Conservation (phyloP, 2,888 invertebrate species). For the Poecilus cupreus region DNA sequence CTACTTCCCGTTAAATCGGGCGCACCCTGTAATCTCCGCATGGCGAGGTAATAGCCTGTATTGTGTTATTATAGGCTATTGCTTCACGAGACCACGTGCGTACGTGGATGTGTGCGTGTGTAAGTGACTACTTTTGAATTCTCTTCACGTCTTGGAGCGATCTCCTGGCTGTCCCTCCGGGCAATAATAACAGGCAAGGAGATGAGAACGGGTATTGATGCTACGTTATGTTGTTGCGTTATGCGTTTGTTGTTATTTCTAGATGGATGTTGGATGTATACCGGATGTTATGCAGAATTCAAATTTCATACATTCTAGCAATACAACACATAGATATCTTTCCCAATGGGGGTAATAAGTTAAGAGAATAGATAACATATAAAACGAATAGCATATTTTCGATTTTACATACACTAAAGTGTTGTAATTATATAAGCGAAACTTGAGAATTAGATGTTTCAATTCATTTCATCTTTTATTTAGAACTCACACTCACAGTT, state of each 20-base stretch:
- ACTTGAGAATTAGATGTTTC: no score
- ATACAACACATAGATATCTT: background rate
- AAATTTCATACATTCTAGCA: background rate
- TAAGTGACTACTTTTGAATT: slow-evolving; percentile 39
- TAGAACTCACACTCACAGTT: no score
- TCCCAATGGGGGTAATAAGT: no score
- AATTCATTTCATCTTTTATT: no score
- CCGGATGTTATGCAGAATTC: background rate
- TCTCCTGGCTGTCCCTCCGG: slow-evolving; percentile 30
- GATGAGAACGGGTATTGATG: slow-evolving; percentile 37
- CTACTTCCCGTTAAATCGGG: slow-evolving; percentile 36
- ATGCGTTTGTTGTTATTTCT: slow-evolving; percentile 28
- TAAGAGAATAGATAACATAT: no score
- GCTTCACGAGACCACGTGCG: slow-evolving; percentile 21
- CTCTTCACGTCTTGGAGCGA: slow-evolving; percentile 32
- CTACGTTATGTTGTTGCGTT: background rate
- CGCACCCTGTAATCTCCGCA: slow-evolving; percentile 30
- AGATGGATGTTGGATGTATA: background rate
- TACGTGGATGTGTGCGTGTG: background rate
- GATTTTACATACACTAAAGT: no score
- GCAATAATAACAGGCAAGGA: slow-evolving; percentile 29
- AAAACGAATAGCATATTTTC: no score
- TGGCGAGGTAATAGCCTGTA: slow-evolving; percentile 38
- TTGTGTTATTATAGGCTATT: slow-evolving; percentile 53
- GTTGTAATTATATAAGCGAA: no score